Evolutionary conservation across 2,113 vertebrate species (phyloP), one percentile per base, ranked within the genome.

Genomic region (Heterotilapia buettikoferi): DNA sequence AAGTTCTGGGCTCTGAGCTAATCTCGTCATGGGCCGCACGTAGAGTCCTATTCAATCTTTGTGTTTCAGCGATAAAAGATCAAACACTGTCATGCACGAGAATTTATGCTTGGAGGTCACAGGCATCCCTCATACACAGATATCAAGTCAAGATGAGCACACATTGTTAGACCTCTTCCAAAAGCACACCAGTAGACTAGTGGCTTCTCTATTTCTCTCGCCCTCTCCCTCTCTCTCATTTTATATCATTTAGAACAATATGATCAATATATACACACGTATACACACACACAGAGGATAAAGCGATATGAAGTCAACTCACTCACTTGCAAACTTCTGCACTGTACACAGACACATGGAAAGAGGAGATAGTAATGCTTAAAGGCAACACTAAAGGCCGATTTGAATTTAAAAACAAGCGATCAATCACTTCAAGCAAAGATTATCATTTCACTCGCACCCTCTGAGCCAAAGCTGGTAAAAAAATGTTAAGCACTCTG

Each of bases 371-470:
- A 80, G 87, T 31, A 56, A 82, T 63, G 56, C 86, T 88, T 40
- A 81, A 85, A 87, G 71, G 89, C 68, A 80, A 76, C 79, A 38
- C 88, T 36, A 52, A 59, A 68, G 84, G 85, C 66, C 11, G 9
- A 88, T 88, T 92, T 90, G 83, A 93, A 90, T 93, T 92, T 78
- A 53, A 92, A 95, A 89, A 90, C 82, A 92, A 92, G 82, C 86
- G 87, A 93, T 94, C 90, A 88, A 87, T 92, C 84, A 89, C 85
- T 88, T 79, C 31, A 53, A 91, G 82, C 86, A 16, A 88, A 91
- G 84, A 93, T 95, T 93, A 96, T 90, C 85, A 93, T 94, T 93
- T 95, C 89, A 91, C 90, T 93, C 82, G 80, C 82, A 6, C 3
- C 40, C 88, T 92, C 88, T 92, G 86, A 92, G 86, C 80, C 2